phyloP scores from a whole-genome alignment of 1,140 invertebrate species.

The Scaptomyza pallida region DNA sequence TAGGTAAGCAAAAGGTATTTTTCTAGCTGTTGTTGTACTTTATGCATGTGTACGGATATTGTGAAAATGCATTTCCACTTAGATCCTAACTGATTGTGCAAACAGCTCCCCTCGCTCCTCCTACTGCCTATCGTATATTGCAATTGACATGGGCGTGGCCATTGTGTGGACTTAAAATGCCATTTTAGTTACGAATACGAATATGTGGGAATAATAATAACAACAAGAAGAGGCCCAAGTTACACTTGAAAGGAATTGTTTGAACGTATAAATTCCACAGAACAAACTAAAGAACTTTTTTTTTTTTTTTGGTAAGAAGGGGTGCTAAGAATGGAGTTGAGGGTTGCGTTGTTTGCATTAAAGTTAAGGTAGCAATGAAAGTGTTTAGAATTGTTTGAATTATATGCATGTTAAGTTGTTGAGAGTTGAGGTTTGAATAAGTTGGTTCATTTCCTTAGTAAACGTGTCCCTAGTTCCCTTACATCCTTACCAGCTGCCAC shows the following conservation, averaged over 20 bases:
- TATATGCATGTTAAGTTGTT: too few species aligned
- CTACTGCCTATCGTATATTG: not conserved
- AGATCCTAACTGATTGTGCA: constrained; percentile 70
- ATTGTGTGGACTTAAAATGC: constrained; percentile 57
- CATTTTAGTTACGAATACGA: constrained; percentile 30
- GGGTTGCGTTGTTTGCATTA: not conserved
- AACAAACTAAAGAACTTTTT: not conserved
- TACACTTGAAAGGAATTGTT: constrained; percentile 44
- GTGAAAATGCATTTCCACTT: constrained; percentile 81
- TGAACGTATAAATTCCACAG: constrained; percentile 9
- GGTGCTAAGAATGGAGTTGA: not conserved
- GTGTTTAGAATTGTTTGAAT: not conserved
- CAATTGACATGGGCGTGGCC: constrained; percentile 68
- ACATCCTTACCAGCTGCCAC: too few species aligned
- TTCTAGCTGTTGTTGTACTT: not conserved
- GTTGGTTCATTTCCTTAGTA: too few species aligned
- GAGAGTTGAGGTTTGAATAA: too few species aligned
- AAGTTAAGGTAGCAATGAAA: not conserved
- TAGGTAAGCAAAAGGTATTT: too few species aligned
- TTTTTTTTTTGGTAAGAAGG: too few species aligned
- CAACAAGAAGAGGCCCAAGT: constrained; percentile 4
- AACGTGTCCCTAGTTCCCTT: too few species aligned
- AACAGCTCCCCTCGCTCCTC: not conserved
- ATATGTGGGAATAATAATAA: constrained; percentile 13
- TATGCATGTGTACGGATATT: constrained; percentile 67